phyloP scores from a whole-genome alignment of 2,113 vertebrate species.

The Lophotis ruficrista region DNA sequence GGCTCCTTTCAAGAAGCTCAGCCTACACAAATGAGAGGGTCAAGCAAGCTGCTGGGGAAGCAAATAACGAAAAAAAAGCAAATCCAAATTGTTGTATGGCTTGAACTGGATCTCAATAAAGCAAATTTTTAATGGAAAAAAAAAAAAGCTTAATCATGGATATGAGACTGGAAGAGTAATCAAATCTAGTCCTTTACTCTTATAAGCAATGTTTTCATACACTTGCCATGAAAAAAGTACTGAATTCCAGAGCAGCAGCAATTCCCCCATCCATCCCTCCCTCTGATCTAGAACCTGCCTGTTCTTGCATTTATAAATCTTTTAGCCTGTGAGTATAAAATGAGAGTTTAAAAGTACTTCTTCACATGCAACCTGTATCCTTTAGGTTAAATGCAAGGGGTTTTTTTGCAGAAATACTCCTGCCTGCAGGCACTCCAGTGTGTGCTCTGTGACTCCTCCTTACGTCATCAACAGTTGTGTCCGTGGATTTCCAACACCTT shows the following conservation, averaged over 20 bases:
- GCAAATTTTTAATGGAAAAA: not conserved
- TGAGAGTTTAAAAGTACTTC: not conserved
- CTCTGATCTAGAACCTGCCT: not conserved
- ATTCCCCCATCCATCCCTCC: not conserved
- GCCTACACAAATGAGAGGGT: not conserved
- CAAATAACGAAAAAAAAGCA: not conserved
- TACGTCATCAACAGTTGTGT: not conserved
- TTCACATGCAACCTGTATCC: not conserved
- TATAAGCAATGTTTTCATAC: not conserved
- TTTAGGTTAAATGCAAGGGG: not conserved
- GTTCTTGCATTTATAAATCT: not conserved
- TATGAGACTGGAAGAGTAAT: not conserved
- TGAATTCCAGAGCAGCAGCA: not conserved
- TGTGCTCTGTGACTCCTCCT: not conserved
- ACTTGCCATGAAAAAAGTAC: not conserved
- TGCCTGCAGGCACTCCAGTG: not conserved
- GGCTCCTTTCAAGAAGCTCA: not conserved
- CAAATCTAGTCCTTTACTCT: not conserved
- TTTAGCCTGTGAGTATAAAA: not conserved
- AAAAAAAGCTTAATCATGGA: not conserved
- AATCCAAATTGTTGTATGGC: not conserved
- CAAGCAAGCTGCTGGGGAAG: accelerated
- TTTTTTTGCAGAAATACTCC: not conserved
- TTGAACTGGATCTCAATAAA: not conserved
- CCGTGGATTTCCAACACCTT: not conserved